These are phyloP conservation scores for Dinocampus coccinellae DNA, from an alignment of 2,888 invertebrate species.

Conservation along the genomic window DNA sequence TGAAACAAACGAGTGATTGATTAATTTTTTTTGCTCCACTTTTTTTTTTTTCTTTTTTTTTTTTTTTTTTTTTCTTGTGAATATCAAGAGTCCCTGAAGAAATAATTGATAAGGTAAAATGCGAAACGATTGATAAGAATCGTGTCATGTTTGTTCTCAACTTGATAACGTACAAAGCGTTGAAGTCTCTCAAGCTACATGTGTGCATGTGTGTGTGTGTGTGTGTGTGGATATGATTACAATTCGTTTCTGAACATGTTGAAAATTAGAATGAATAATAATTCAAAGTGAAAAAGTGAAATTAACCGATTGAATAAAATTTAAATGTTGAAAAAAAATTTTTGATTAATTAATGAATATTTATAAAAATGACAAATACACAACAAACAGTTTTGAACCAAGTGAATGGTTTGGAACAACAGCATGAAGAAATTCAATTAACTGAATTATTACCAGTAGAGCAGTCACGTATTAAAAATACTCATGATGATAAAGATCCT, in stretches of 20 bases:
- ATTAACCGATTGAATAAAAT: background rate
- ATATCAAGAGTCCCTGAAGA: background rate
- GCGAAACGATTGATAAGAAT: slow-evolving; percentile 22
- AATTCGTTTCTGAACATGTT: background rate
- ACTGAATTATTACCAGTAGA: slow-evolving; percentile 65
- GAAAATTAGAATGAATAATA: background rate
- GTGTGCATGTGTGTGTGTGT: too few relatives aligned
- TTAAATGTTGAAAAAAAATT: background rate
- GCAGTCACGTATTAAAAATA: slow-evolving; percentile 58
- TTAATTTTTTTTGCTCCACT: background rate
- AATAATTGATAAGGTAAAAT: slow-evolving; percentile 4
- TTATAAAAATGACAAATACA: slow-evolving; percentile 57
- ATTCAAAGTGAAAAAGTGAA: too few relatives aligned
- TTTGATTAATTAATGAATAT: slow-evolving; percentile 15
- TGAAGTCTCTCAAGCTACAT: slow-evolving; percentile 49
- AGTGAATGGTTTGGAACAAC: slow-evolving; percentile 48
- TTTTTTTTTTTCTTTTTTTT: too few relatives aligned
- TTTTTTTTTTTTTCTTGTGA: slow-evolving; percentile 1
- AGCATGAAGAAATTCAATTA: slow-evolving; percentile 59
- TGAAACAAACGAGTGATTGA: background rate
- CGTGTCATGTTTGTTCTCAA: slow-evolving; percentile 26
- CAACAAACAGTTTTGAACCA: slow-evolving; percentile 48
- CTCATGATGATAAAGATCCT: slow-evolving; percentile 48
- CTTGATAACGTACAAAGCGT: slow-evolving; percentile 45
- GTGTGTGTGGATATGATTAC: too few relatives aligned